Percentiles rank a stretch among this genome's conserved stretches.
Conservation (phyloP, 2,888 invertebrate species). For the Blomia tropicalis region DNA sequence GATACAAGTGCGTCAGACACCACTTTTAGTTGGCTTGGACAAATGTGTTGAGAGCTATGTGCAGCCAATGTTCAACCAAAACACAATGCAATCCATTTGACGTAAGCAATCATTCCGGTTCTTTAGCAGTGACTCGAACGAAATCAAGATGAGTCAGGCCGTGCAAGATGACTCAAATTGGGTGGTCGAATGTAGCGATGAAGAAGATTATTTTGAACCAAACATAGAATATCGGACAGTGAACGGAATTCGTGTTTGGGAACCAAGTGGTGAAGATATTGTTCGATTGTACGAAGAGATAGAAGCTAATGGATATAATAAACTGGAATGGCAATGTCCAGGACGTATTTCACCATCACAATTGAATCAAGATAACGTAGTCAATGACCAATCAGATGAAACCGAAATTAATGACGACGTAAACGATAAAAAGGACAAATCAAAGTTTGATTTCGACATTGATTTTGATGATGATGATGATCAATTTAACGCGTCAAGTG, state of each 20-base stretch:
- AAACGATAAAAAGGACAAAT: slow-evolving; percentile 23
- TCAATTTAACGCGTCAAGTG: background rate
- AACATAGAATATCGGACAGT: slow-evolving; percentile 7
- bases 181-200: slow-evolving; percentile 22
- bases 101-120: too few species aligned
- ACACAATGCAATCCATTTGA: too few species aligned
- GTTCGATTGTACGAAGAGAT: slow-evolving; percentile 28
- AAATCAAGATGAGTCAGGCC: too few species aligned
- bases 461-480: slow-evolving; percentile 25
- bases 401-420: slow-evolving; percentile 19
- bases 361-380: slow-evolving; percentile 24
- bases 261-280: slow-evolving; percentile 30
- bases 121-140: too few species aligned
- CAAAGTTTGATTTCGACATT: slow-evolving; percentile 31
- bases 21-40: too few species aligned
- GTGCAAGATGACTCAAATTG: too few species aligned
- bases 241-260: slow-evolving; percentile 27
- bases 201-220: slow-evolving; percentile 19
- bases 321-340: slow-evolving; percentile 31
- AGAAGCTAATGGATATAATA: slow-evolving; percentile 29
- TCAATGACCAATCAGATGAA: slow-evolving; percentile 23
- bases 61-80: too few species aligned
- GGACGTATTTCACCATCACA: slow-evolving; percentile 31
- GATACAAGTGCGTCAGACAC: too few species aligned
- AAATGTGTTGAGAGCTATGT: too few species aligned